Conservation (phyloP, 1,140 invertebrate species). For the Drosophila sulfurigaster region DNA sequence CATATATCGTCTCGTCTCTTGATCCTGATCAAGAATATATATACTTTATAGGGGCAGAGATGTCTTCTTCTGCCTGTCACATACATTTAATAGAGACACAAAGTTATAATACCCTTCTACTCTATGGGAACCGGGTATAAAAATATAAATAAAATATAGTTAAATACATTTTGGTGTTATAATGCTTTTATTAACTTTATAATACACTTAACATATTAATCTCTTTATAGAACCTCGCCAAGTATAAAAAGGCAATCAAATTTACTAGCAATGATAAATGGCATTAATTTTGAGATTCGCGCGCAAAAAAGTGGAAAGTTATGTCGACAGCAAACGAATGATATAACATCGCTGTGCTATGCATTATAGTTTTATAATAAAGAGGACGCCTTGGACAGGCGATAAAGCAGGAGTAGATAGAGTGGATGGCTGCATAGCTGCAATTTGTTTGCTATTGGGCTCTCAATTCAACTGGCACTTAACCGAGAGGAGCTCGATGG, state of each 20-base stretch:
- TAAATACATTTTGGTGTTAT: no score
- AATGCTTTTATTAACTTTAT: no score
- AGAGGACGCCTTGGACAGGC: constrained; percentile 62
- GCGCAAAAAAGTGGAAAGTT: background rate
- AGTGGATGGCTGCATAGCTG: constrained; percentile 47
- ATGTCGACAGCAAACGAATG: background rate
- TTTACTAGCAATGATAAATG: background rate
- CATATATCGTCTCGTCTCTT: no score
- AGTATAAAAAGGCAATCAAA: background rate
- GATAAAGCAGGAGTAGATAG: constrained; percentile 48
- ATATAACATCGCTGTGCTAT: background rate
- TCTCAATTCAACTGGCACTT: constrained; percentile 46
- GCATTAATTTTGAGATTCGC: background rate
- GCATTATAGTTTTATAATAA: constrained; percentile 52
- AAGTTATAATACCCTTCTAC: no score
- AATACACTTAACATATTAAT: background rate
- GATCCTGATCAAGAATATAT: no score
- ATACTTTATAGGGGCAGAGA: no score
- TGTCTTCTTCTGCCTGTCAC: no score
- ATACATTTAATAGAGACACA: no score
- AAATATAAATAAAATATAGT: no score
- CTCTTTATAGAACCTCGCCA: background rate
- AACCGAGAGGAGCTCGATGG: background rate
- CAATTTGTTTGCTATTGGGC: constrained; percentile 73
- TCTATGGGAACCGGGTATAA: no score